Conservation (phyloP, 1,140 invertebrate species). For the Bombus haemorrhoidalis region DNA sequence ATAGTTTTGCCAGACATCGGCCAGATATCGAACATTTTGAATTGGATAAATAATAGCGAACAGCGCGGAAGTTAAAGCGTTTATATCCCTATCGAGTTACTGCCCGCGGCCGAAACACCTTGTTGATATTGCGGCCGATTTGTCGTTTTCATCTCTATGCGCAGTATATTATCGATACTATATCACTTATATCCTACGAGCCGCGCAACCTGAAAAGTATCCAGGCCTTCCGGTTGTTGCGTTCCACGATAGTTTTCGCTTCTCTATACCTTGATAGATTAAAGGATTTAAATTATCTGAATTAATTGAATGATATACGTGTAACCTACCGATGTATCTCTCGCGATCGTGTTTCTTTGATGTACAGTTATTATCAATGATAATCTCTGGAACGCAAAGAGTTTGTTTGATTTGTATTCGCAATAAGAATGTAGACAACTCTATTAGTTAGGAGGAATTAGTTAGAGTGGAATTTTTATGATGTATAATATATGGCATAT, state of each 20-base stretch:
- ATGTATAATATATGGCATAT: not conserved
- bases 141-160: constrained; percentile 31
- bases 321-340: not conserved
- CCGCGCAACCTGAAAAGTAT: not conserved
- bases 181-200: constrained; percentile 27
- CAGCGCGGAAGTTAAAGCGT: constrained; percentile 46
- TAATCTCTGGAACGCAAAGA: not conserved
- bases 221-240: not conserved
- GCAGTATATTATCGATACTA: constrained; percentile 34
- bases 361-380: not conserved
- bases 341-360: not conserved
- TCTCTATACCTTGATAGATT: not conserved
- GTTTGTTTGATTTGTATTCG: not conserved
- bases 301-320: constrained; percentile 2
- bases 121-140: constrained; percentile 47
- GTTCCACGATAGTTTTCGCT: not conserved
- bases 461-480: not conserved
- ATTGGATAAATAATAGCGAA: constrained; percentile 48
- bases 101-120: constrained; percentile 31
- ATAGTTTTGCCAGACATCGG: constrained; percentile 31
- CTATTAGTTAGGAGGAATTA: not conserved
- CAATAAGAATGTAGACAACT: not conserved
- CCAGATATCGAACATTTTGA: constrained; percentile 35
- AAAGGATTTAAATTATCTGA: not conserved
- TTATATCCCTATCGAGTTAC: constrained; percentile 33